Base-by-base conservation (phyloP, 2,888 invertebrate species). In the Falcaria lacertinaria region DNA sequence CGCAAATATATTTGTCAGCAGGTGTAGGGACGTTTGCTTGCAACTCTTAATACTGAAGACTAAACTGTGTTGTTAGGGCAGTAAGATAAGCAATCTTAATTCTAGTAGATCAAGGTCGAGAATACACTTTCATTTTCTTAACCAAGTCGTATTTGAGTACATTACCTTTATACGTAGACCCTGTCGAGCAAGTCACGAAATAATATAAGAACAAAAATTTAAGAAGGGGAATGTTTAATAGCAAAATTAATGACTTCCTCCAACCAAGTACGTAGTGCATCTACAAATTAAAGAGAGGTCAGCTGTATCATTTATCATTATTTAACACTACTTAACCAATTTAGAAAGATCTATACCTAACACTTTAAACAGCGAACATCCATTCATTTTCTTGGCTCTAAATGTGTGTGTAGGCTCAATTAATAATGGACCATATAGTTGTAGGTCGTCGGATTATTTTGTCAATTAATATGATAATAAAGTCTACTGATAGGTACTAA, bases 301-400 rank as follows among this genome's bases (percentile, higher is more conserved):
- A 63, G 43, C 39, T 40, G 22, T 19, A 47, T 43, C 54, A 69
- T 73, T 62, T 52, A 69, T 73, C 67, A 73, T 68, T 61, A 52
- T 54, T 58, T 53, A 57, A 64, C 52, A 53, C 39, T 16, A 4
- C 3, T 4, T 33, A 33, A 42, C 72, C 61, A 69, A 33, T 55
- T 36, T 54, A 46, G 32, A 4, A 34, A 44, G 64, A 56, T 25
- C 61, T 43, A 38, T 41, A 6, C 42, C 42, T 48, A 55, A 54
- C 11, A 11, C 52, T 44, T 50, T 36, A 25, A 43, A 33, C 42
- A 14, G 39, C 38, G 52, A 52, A 45, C 51, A 50, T 61, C 57
- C 57, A 54, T 61, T 47, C 43, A 46, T 54, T 43, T 52, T 48
- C 43, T 44, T 43, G 33, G 15, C 44, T 42, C 53, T 22, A 22